Evolutionary conservation across 2,113 vertebrate species (phyloP).

Genomic region (Trematocara stigmaticum): DNA sequence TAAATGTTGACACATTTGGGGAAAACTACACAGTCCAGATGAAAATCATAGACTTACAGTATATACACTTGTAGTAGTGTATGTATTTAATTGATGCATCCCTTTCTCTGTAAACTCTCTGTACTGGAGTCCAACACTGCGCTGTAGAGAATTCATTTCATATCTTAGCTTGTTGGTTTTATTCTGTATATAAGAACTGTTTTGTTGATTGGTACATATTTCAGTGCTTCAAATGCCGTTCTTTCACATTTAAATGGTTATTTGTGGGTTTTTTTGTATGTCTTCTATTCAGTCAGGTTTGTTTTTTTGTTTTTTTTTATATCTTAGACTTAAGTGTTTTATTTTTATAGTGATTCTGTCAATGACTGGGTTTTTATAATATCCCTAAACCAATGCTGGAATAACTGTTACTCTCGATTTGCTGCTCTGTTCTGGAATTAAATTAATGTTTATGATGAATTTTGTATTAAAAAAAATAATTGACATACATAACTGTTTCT

Average conservation of each 20-base stretch:
- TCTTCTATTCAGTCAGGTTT: neutral
- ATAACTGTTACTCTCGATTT: conserved; percentile 62
- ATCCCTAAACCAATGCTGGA: conserved; percentile 49
- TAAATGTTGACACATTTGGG: neutral
- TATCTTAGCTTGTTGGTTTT: neutral
- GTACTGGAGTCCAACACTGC: neutral
- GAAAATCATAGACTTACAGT: neutral
- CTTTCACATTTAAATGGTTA: neutral
- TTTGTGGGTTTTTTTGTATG: neutral
- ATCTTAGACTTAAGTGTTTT: neutral
- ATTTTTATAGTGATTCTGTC: neutral
- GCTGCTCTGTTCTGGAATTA: conserved; percentile 27
- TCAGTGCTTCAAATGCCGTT: neutral
- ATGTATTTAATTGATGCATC: neutral
- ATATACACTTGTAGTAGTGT: neutral
- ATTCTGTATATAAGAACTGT: conserved; percentile 17
- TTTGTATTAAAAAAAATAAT: neutral
- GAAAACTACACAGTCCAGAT: neutral
- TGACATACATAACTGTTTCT: neutral
- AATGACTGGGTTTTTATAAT: neutral
- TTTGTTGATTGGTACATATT: conserved; percentile 12
- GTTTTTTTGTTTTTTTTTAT: neutral
- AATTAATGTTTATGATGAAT: neutral
- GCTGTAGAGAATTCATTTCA: neutral
- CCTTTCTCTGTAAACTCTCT: neutral